These are phyloP conservation scores for Sisyra terminalis DNA, from an alignment of 2,888 invertebrate genomes.

Conservation along the genomic window DNA sequence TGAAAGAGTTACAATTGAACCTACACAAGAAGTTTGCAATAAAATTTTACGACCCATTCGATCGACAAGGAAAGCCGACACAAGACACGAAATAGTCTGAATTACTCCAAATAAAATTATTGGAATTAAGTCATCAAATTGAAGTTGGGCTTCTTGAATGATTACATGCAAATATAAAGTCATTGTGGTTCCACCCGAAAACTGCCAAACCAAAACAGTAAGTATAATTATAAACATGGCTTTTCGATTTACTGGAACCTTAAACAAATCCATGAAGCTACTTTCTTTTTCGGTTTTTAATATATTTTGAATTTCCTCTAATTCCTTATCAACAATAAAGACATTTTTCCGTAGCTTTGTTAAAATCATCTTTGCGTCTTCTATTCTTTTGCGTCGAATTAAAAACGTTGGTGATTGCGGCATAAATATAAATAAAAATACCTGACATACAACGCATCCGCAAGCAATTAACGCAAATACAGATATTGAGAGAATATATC, in stretches of 20 bases:
- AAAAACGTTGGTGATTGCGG: conserved; percentile 33
- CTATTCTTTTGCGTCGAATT: conserved; percentile 19
- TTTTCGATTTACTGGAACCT: conserved; percentile 18
- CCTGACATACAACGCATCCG: conserved; percentile 22
- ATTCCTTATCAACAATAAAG: conserved; percentile 21
- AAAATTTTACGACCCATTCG: conserved; percentile 36
- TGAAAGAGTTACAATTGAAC: conserved; percentile 34
- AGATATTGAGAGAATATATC: conserved; percentile 24
- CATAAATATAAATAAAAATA: conserved; percentile 24
- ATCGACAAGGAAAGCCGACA: conserved; percentile 31
- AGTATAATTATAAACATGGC: conserved; percentile 26
- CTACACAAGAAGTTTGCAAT: conserved; percentile 33
- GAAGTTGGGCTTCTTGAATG: conserved; percentile 18
- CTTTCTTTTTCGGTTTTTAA: conserved; percentile 17
- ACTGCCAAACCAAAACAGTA: conserved; percentile 27
- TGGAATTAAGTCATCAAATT: background rate
- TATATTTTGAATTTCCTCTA: conserved; percentile 19
- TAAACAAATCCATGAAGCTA: conserved; percentile 18
- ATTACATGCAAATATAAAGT: conserved; percentile 26
- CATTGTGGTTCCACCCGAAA: conserved; percentile 24
- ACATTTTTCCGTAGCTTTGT: conserved; percentile 24
- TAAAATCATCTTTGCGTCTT: conserved; percentile 26
- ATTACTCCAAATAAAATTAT: background rate
- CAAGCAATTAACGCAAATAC: conserved; percentile 26
- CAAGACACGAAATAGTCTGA: conserved; percentile 2